Conservation (phyloP, 2,888 invertebrate genomes). For the Scotopteryx bipunctaria region DNA sequence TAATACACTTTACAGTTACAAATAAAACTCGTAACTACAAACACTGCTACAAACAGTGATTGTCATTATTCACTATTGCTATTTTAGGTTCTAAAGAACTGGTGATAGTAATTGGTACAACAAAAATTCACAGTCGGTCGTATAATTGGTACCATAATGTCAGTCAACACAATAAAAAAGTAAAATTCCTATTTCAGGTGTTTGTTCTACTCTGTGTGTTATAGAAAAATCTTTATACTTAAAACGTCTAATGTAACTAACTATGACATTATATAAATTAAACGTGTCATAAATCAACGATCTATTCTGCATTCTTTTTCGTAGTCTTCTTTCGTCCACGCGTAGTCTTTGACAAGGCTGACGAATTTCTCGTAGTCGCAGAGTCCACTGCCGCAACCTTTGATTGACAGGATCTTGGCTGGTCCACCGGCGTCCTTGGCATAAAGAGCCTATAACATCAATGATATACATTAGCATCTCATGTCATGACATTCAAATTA, state of each 20-base stretch:
- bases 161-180: no score
- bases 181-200: no score
- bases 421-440: conserved; percentile 65
- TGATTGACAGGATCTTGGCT: conserved; percentile 61
- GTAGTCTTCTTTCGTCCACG: conserved; percentile 53
- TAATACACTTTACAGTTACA: conserved; percentile 9
- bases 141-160: no score
- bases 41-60: conserved; percentile 1
- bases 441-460: conserved; percentile 70
- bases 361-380: conserved; percentile 80
- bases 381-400: conserved; percentile 69
- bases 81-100: conserved; percentile 24
- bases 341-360: conserved; percentile 56
- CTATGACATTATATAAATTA: no score
- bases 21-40: conserved; percentile 6
- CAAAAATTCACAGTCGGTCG: no score
- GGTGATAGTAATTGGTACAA: no score
- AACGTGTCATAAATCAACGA: not conserved
- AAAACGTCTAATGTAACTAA: no score
- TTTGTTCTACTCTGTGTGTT: no score
- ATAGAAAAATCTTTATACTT: no score
- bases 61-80: conserved; percentile 2
- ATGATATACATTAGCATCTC: not conserved
- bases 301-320: conserved; percentile 42
- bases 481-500: not conserved